Conservation (phyloP, 2,888 invertebrate species). For the Xanthorhoe spadicearia region DNA sequence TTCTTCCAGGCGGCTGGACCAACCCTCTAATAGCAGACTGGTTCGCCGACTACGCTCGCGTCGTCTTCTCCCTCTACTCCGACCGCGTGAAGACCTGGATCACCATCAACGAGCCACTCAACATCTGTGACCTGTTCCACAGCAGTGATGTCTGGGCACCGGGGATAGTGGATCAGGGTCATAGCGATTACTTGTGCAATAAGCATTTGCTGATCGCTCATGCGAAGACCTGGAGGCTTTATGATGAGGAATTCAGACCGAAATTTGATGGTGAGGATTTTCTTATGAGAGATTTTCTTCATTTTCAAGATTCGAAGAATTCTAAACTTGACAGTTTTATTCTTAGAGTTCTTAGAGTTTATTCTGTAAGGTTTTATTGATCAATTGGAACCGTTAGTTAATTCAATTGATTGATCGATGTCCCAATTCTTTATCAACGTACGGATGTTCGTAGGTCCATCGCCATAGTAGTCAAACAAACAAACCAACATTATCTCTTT, state of each 20-base stretch:
- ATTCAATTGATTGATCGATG: too few species aligned
- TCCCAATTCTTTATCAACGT: too few species aligned
- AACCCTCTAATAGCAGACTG: constrained; percentile 48
- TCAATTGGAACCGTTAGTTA: too few species aligned
- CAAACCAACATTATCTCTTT: too few species aligned
- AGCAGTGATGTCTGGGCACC: constrained; percentile 50
- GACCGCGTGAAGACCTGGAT: constrained; percentile 54
- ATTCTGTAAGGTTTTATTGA: too few species aligned
- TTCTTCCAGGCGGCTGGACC: constrained; percentile 41
- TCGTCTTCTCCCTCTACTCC: constrained; percentile 45
- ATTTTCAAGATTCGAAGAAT: too few species aligned
- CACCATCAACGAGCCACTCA: constrained; percentile 48
- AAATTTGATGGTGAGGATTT: constrained; percentile 45
- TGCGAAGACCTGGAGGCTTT: constrained; percentile 83
- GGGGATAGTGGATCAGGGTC: constrained; percentile 26
- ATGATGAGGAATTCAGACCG: constrained; percentile 77
- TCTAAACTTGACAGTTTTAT: too few species aligned
- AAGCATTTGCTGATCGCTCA: constrained; percentile 88
- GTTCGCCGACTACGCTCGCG: constrained; percentile 50
- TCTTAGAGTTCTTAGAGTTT: too few species aligned
- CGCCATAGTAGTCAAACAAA: too few species aligned
- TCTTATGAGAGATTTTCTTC: too few species aligned
- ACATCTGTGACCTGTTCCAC: constrained; percentile 32
- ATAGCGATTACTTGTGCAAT: constrained; percentile 46
- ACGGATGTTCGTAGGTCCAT: too few species aligned